Base-by-base conservation (phyloP, 64 coral and sea anemone genomes). In the Dendronephthya gigantea region DNA sequence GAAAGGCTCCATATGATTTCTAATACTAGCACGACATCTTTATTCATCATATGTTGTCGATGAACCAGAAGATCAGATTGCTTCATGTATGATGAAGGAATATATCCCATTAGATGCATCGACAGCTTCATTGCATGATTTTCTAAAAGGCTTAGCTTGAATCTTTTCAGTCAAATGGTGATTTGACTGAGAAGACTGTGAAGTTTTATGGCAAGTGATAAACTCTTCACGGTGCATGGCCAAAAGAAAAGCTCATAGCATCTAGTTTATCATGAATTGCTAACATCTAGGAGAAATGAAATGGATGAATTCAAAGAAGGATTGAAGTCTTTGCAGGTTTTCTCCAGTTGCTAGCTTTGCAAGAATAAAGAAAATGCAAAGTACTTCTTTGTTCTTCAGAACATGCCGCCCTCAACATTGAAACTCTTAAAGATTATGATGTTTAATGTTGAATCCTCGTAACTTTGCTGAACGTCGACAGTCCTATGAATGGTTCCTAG, bases 371-470 rank as follows among this genome's bases (percentile, higher is more conserved):
- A 74, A 30, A 74, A 52, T 52, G 50, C 50, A 30, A 74, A 74
- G 68, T 74, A 13, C 31, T 74, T 17, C 33, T 74, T 27, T 74
- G 68, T 74, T 13, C 68, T 52, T 74, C 68, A 74, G 3, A 74
- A 29, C 68, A 74, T 74, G n/a, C 25, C 31, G 19, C n/a, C 22
- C 68, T 74, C 30, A 28, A 74, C 25, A 30, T 30, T 74, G 68
- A 74, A 27, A 74, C n/a, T 29, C 68, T 74, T 74, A n/a, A 74
- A 74, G 68, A 74, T n/a, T 13, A 74, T 74, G 68, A 74, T 74
- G 68, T 12, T 27, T 30, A 29, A 74, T 74, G 68, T 74, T 74
- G 68, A n/a, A 74, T 74, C n/a, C 9, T 74, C 33, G 17, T 74
- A 74, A 74, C 68, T 74, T 74, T 35, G 13, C 68, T 5, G 68